Base-by-base conservation (phyloP, 2,113 vertebrate genomes). In the Myrmecobius fasciatus region DNA sequence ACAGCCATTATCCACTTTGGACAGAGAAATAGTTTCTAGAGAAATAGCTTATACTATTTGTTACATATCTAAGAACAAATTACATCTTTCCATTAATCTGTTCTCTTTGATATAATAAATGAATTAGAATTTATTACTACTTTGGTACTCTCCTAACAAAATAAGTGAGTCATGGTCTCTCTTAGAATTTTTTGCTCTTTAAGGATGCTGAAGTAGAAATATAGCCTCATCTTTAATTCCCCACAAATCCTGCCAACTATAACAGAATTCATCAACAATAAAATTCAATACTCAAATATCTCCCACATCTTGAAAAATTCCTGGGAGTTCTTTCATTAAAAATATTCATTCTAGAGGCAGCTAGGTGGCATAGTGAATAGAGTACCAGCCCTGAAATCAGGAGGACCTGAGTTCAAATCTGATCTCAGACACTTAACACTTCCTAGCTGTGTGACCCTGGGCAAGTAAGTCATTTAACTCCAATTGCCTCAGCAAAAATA, bases 81-180 rank as follows among this genome's bases (percentile, higher is more conserved):
- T 43, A n/a, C 20, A 83, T 83, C 67, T 52, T 36, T 46, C 28
- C 46, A 49, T 12, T 60, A 89, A 93, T 52, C 25, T 26, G 2
- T 92, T 52, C 36, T 26, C 14, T 8, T 91, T 92, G 91, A 22
- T 28, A 51, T 53, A 53, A 20, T 53, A 60, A 52, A 46, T 22
- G 25, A 31, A 83, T 49, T 93, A 14, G 92, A 22, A 94, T 48
- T 52, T 36, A 51, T 6, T 52, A 89, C 47, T 90, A 56, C 36
- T 92, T n/a, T 89, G 83, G 20, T 89, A 53, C 12, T 89, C 60
- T 90, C 20, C 75, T 93, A 89, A 91, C 2, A 89, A 94, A 96
- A 54, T 1, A 60, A 46, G 49, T 52, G 2, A 51, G 52, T 47
- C 17, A 25, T 43, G 8, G n/a, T 93, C 31, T 93, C 31, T 93